Evolutionary conservation across 2,888 invertebrate species (phyloP), one percentile per base, ranked within the genome.

Genomic region (Xestoiulus laeticollis): DNA sequence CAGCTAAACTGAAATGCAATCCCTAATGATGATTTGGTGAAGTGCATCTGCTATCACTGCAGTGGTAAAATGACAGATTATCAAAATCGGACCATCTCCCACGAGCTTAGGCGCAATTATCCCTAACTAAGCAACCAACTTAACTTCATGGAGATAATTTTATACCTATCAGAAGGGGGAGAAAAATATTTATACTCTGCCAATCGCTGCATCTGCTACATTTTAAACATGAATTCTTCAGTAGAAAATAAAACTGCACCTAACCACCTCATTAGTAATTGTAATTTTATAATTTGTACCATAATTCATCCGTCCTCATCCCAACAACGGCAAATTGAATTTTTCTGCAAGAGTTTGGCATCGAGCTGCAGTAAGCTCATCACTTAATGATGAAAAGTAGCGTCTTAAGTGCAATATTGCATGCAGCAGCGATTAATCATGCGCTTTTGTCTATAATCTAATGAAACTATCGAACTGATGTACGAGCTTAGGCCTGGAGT

Each of bases 241-340:
- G 22, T 59, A 22, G 5, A 22, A 22, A 59, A 53, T 16, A n/a
- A 22, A 59, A 78, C 78, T 26, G 30, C 78, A 78, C 0, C 78
- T 78, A 78, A 78, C 78, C 78, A 78, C 78, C 78, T 78, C 78
- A 78, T 78, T 78, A 78, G 78, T 78, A 78, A 78, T 78, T 78
- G 78, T 78, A 78, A 78, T 78, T 78, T 78, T 30, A 78, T 78
- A 78, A 78, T 30, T 78, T 4, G 14, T 26, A 30, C 78, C 10
- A 78, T 78, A 78, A 78, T 78, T 78, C 78, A 78, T 30, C 12
- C 30, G 1, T 10, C n/a, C n/a, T 78, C 78, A 10, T 78, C 78
- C 30, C 30, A 30, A 78, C 78, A 12, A 12, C 2, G 68, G 78
- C 78, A 78, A 78, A 78, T 78, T 78, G 14, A 78, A 78, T 78